These are phyloP conservation scores for Heterodera carotae DNA, from an alignment of 1,140 invertebrate species.

Conservation along the genomic window DNA sequence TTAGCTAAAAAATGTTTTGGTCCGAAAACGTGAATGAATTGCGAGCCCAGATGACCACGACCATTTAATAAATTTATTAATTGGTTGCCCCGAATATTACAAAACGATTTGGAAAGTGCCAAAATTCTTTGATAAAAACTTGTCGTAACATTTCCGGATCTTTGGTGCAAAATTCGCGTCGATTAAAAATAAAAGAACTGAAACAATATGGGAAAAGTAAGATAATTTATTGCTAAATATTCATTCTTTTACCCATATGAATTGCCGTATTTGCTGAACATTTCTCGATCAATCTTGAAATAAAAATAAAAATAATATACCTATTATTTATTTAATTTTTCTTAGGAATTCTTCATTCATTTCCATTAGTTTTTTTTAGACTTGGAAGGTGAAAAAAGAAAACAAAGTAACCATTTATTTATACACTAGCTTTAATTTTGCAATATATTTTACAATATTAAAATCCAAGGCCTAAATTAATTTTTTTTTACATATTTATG, in stretches of 20 bases:
- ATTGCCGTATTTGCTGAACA: slow-evolving; percentile 19
- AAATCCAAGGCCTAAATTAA: neutral
- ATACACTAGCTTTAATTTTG: too few species aligned
- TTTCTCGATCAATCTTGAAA: neutral
- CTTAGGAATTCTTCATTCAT: too few species aligned
- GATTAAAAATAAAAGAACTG: slow-evolving; percentile 18
- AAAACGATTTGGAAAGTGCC: slow-evolving; percentile 27
- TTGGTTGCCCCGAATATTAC: neutral
- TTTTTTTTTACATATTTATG: neutral
- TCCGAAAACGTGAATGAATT: too few species aligned
- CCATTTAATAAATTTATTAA: neutral
- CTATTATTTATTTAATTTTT: too few species aligned
- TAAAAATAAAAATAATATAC: too few species aligned
- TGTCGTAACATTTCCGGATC: slow-evolving; percentile 28
- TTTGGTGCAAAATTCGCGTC: slow-evolving; percentile 26
- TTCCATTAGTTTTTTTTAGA: too few species aligned
- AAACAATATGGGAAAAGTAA: neutral
- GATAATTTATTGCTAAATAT: neutral
- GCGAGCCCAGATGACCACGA: too few species aligned
- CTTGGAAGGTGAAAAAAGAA: too few species aligned
- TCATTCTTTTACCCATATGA: slow-evolving; percentile 19
- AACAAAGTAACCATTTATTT: too few species aligned
- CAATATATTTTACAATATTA: too few species aligned
- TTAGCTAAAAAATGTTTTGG: too few species aligned
- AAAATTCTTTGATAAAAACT: slow-evolving; percentile 33